These are phyloP conservation scores for Lycophotia porphyrea DNA, from an alignment of 2,888 invertebrate genomes.

Conservation along the genomic window DNA sequence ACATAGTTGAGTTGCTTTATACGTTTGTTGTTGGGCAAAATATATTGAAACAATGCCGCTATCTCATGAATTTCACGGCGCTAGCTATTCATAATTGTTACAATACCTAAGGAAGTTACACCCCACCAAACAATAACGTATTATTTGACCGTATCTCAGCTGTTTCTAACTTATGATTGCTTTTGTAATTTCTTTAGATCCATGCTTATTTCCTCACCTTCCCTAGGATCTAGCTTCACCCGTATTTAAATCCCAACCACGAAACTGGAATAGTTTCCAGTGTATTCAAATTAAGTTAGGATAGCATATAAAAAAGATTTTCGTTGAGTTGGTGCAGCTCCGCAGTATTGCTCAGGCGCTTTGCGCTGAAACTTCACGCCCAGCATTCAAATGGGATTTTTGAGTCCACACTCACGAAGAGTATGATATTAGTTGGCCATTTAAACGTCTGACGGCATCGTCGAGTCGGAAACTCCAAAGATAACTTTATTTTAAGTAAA, in stretches of 20 bases:
- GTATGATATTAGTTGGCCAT: conserved; percentile 66
- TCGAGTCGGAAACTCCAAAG: conserved; percentile 44
- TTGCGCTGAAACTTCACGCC: conserved; percentile 60
- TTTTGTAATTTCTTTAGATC: conserved; percentile 50
- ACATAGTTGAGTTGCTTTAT: background rate
- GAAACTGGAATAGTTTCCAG: conserved; percentile 60
- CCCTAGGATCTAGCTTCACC: conserved; percentile 18
- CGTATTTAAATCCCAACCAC: conserved; percentile 55
- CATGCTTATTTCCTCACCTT: conserved; percentile 46
- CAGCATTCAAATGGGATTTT: conserved; percentile 67
- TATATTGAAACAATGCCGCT: conserved; percentile 12
- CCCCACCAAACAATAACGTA: conserved; percentile 20
- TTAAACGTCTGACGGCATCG: conserved; percentile 54
- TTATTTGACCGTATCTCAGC: background rate
- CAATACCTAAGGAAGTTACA: conserved; percentile 20
- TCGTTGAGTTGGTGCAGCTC: conserved; percentile 56
- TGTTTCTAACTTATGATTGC: conserved; percentile 32
- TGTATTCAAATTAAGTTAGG: conserved; percentile 66
- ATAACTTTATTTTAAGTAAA: conserved; percentile 49
- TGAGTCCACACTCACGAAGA: conserved; percentile 62
- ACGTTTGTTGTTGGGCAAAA: conserved; percentile 11
- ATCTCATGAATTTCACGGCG: conserved; percentile 16
- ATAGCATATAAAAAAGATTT: conserved; percentile 67
- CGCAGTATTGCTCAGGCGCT: conserved; percentile 55
- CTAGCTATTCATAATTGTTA: conserved; percentile 35